Evolutionary conservation across 2,113 vertebrate genomes (phyloP).

Genomic region (Acanthochromis polyacanthus): DNA sequence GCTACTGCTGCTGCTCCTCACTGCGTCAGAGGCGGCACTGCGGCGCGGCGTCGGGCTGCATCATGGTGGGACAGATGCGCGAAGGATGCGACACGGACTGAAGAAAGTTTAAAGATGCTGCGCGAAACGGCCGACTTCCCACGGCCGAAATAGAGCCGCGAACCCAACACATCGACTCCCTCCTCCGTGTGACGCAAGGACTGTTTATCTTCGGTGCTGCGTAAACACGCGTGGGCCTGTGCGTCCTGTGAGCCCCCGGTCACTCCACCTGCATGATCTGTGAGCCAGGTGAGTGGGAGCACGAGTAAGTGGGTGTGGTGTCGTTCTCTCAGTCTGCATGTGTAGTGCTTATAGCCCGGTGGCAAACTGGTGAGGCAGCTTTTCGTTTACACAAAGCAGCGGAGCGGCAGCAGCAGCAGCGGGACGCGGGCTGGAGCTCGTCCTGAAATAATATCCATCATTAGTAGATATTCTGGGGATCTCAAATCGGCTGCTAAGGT

Average conservation of each 20-base stretch:
- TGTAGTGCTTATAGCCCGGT: slow-evolving; percentile 50
- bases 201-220: background rate
- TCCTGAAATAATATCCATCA: slow-evolving; percentile 50
- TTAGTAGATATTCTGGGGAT: slow-evolving; percentile 1
- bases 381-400: slow-evolving; percentile 68
- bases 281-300: slow-evolving; percentile 72
- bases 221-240: background rate
- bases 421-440: slow-evolving; percentile 47
- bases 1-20: slow-evolving; percentile 6
- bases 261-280: slow-evolving; percentile 51
- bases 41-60: slow-evolving; percentile 43
- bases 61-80: slow-evolving; percentile 38
- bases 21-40: slow-evolving; percentile 59
- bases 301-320: slow-evolving; percentile 74
- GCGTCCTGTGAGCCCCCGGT: slow-evolving; percentile 3
- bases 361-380: slow-evolving; percentile 70
- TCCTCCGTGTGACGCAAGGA: background rate
- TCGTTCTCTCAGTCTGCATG: slow-evolving; percentile 41
- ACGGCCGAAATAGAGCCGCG: background rate
- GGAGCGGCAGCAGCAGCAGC: slow-evolving; percentile 48
- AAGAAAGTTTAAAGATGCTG: slow-evolving; percentile 52
- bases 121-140: background rate
- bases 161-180: background rate
- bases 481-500: slow-evolving; percentile 59
- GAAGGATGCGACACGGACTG: slow-evolving; percentile 42